Evolutionary conservation across 2,797 vertebrate species (phyloP), one percentile per base, ranked within the genome.

Genomic region (Lophura swinhoii): DNA sequence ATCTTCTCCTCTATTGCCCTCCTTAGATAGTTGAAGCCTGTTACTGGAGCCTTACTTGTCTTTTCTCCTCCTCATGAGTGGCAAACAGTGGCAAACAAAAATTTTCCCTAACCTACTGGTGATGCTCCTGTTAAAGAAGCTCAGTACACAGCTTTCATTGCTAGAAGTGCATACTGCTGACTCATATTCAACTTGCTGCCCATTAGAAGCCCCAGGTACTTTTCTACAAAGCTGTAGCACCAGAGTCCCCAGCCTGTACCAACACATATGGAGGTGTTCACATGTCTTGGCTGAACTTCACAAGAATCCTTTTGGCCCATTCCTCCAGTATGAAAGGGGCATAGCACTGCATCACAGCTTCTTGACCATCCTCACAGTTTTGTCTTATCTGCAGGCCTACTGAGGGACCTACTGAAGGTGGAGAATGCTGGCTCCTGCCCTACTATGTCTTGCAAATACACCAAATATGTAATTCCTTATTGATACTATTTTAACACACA

Each of bases 261-360:
- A 80, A 53, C 4, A 43, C 20, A 23, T 0, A 8, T 55, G 8
- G 20, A 75, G 24, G 31, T 68, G 71, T 88, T 88, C 4, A 0
- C 43, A n/a, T 86, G 60, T 68, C n/a, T 64, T 81, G 33, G 3
- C 24, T 55, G 55, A 63, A 82, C 2, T 51, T 59, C 29, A 18
- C 14, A 44, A 14, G 31, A 74, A 46, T 11, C 2, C 11, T 60
- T 62, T 53, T 17, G 6, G 12, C 7, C 9, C 0, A 0, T 63
- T 82, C 14, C 31, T 44, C 12, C 5, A 5, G 17, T 59, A 23
- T 70, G 31, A 70, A 73, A 67, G 5, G 3, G 26, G 16, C 28
- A 41, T n/a, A 76, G 16, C 10, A 12, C 9, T 46, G 43, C 3
- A 10, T 5, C 31, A 29, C 81, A 73, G 7, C 21, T n/a, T 64